phyloP scores from a whole-genome alignment of 2,888 invertebrate species.

The Epiblema foenella region DNA sequence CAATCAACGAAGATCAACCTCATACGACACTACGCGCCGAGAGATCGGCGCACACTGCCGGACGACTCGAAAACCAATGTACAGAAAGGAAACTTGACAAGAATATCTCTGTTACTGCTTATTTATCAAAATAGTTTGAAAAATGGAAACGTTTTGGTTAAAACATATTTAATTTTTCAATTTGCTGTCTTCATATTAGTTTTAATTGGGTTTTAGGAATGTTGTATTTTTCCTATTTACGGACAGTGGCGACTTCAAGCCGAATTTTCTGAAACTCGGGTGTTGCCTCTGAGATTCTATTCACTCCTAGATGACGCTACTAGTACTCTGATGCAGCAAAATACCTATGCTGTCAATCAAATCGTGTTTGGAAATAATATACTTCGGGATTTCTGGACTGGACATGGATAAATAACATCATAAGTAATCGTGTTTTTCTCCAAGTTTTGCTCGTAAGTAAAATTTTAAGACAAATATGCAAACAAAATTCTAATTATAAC shows the following conservation, averaged over 20 bases:
- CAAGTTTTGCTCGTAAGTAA: not conserved
- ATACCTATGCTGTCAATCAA: not conserved
- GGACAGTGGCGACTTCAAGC: conserved; percentile 42
- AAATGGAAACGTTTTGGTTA: not conserved
- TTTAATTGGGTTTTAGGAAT: not conserved
- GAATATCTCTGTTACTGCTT: not conserved
- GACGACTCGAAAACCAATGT: conserved; percentile 35
- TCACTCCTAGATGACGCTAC: conserved; percentile 44
- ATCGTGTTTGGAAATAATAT: not conserved
- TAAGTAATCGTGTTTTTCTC: not conserved
- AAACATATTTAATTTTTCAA: not conserved
- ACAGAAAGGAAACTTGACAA: not conserved
- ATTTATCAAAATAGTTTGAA: not conserved
- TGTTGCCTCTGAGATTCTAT: conserved; percentile 12
- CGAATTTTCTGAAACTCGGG: conserved; percentile 37
- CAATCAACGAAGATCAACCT: conserved; percentile 26
- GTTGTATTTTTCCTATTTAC: conserved; percentile 13
- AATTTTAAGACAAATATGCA: not conserved
- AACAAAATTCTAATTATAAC: not conserved
- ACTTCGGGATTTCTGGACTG: not conserved
- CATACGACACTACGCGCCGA: conserved; percentile 63
- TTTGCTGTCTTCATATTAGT: not conserved
- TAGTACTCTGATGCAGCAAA: conserved; percentile 11
- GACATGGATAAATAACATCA: not conserved
- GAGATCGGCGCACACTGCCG: conserved; percentile 69